Conservation (phyloP, 2,113 vertebrate species). For the Todiramphus chloris region DNA sequence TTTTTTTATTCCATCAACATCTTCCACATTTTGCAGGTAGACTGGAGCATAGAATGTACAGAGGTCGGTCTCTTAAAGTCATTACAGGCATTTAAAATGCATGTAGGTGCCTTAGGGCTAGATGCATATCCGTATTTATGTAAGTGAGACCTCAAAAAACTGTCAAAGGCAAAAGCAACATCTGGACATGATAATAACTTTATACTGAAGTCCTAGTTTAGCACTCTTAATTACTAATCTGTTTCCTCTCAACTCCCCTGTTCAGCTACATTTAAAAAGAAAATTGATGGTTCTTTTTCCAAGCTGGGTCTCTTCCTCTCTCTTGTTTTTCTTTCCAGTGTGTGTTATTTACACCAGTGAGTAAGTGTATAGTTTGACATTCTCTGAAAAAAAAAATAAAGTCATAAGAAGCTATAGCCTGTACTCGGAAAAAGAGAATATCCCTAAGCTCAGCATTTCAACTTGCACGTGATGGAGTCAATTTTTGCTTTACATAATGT, state of each 20-base stretch:
- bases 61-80: background rate
- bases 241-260: background rate
- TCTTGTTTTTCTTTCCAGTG: slow-evolving; percentile 11
- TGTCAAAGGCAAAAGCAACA: background rate
- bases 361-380: background rate
- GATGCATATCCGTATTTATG: background rate
- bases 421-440: background rate
- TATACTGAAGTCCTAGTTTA: background rate
- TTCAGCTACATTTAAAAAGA: slow-evolving; percentile 31
- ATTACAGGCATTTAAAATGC: background rate
- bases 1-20: background rate
- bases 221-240: background rate
- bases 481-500: background rate
- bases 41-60: background rate
- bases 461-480: background rate
- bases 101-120: background rate
- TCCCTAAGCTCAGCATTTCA: background rate
- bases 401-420: background rate
- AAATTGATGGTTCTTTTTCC: slow-evolving; percentile 27
- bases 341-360: background rate
- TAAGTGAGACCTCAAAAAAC: background rate
- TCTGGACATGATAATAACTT: slow-evolving; percentile 4
- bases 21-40: background rate
- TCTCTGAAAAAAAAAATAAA: background rate
- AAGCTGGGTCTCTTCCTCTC: background rate